Percentiles rank a stretch among this genome's conserved stretches.
Conservation (phyloP, 2,888 invertebrate genomes). For the Ophonus ardosiacus region DNA sequence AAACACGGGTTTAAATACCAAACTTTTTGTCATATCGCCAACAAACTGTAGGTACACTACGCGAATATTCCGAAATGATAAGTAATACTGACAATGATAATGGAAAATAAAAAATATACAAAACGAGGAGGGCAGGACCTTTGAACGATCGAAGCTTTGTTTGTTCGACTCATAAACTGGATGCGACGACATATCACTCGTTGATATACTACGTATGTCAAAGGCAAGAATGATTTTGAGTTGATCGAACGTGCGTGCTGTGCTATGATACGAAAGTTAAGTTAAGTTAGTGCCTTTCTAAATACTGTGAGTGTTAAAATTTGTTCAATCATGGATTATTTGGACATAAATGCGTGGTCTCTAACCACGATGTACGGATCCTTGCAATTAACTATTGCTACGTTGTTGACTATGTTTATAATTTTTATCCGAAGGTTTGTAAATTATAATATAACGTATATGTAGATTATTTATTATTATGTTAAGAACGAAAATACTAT, state of each 20-base stretch:
- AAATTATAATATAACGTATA: background rate
- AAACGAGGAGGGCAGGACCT: slow-evolving; percentile 11
- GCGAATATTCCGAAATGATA: background rate
- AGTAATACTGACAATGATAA: background rate
- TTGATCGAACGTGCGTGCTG: background rate
- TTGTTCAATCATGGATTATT: slow-evolving; percentile 15
- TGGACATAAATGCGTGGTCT: slow-evolving; percentile 36
- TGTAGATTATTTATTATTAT: background rate
- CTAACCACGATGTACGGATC: slow-evolving; percentile 70
- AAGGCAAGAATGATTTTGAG: background rate
- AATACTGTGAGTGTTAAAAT: background rate
- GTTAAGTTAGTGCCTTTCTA: background rate
- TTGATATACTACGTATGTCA: background rate
- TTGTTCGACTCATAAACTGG: background rate
- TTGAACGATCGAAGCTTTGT: slow-evolving; percentile 4
- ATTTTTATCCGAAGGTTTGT: slow-evolving; percentile 71
- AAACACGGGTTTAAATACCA: slow-evolving; percentile 30
- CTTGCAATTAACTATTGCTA: slow-evolving; percentile 70
- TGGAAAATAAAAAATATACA: background rate
- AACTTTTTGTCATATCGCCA: slow-evolving; percentile 30
- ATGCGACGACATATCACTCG: background rate
- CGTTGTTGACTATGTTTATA: slow-evolving; percentile 71
- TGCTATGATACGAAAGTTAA: background rate
- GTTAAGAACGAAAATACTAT: too few relatives aligned
- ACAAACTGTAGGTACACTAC: background rate